A percentile compares a stretch with the other conserved stretches of the same genome.
These are phyloP conservation scores for Sus cebifrons DNA, from an alignment of 2,797 vertebrate genomes.

Conservation along the genomic window DNA sequence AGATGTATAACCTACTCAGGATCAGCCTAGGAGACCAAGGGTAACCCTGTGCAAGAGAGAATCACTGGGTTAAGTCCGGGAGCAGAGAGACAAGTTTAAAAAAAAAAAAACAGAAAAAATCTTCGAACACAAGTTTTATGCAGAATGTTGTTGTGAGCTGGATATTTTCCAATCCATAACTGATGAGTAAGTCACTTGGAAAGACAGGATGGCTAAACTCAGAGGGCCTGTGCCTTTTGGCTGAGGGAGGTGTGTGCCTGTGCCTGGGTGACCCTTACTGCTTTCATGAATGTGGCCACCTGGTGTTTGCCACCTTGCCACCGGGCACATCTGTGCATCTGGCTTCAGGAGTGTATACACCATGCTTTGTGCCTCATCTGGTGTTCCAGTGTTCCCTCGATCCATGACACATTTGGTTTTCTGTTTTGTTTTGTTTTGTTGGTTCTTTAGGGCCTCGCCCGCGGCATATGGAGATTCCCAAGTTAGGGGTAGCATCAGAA, in stretches of 20 bases:
- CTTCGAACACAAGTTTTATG: constrained; percentile 27
- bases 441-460: neutral
- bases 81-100: neutral
- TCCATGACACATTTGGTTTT: constrained; percentile 14
- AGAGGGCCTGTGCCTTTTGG: neutral
- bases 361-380: neutral
- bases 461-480: too few species aligned
- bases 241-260: neutral
- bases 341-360: neutral
- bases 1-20: constrained; percentile 57
- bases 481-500: too few species aligned
- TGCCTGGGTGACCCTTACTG: neutral
- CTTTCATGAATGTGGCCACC: neutral
- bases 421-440: neutral
- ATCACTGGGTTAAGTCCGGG: constrained; percentile 16
- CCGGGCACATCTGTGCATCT: neutral
- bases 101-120: neutral
- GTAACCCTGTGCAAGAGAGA: neutral
- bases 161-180: neutral
- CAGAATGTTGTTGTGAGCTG: constrained; percentile 38
- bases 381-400: neutral
- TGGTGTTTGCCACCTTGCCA: neutral
- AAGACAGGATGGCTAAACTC: neutral
- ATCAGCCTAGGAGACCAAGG: constrained; percentile 25
- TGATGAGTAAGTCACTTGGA: constrained; percentile 19